Percentiles rank a stretch among this genome's conserved stretches.
These are phyloP conservation scores for Camponotus fellah DNA, from an alignment of 2,888 invertebrate species.

Conservation along the genomic window DNA sequence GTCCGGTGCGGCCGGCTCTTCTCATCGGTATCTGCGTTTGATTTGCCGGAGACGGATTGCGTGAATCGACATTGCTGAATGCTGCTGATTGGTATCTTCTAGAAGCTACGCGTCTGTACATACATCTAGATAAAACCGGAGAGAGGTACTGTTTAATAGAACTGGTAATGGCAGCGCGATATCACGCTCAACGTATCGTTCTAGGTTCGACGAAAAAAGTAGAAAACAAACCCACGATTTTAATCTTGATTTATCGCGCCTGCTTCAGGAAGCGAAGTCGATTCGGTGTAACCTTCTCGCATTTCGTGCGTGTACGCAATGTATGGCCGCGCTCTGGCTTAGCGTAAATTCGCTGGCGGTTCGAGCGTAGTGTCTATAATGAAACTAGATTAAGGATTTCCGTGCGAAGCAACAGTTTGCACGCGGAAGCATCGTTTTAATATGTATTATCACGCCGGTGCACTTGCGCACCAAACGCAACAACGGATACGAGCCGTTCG, in stretches of 20 bases:
- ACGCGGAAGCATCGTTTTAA: slow-evolving; percentile 51
- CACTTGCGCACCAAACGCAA: slow-evolving; percentile 62
- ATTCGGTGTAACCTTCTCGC: slow-evolving; percentile 40
- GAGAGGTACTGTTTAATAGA: slow-evolving; percentile 66
- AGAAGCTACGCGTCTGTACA: slow-evolving; percentile 24
- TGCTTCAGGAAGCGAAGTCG: slow-evolving; percentile 34
- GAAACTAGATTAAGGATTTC: slow-evolving; percentile 53
- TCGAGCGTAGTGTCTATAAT: slow-evolving; percentile 29
- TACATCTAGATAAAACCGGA: slow-evolving; percentile 60
- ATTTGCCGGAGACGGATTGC: slow-evolving; percentile 69
- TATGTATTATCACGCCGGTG: slow-evolving; percentile 54
- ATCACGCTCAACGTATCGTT: slow-evolving; percentile 54
- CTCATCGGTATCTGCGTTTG: slow-evolving; percentile 41
- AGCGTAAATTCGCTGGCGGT: slow-evolving; percentile 1
- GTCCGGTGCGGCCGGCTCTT: not conserved
- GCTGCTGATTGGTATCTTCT: slow-evolving; percentile 64
- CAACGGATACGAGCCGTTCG: slow-evolving; percentile 59
- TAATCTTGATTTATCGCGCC: slow-evolving; percentile 51
- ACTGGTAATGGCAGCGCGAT: slow-evolving; percentile 62
- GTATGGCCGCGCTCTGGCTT: not conserved
- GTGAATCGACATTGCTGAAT: slow-evolving; percentile 63
- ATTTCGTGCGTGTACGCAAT: not conserved
- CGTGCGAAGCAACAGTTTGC: slow-evolving; percentile 49
- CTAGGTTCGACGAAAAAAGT: slow-evolving; percentile 25
- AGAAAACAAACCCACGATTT: slow-evolving; percentile 33